Percentiles rank a stretch among this genome's conserved stretches.
Conservation (phyloP, 2,888 invertebrate species). For the Zhuqinia jingwanae region DNA sequence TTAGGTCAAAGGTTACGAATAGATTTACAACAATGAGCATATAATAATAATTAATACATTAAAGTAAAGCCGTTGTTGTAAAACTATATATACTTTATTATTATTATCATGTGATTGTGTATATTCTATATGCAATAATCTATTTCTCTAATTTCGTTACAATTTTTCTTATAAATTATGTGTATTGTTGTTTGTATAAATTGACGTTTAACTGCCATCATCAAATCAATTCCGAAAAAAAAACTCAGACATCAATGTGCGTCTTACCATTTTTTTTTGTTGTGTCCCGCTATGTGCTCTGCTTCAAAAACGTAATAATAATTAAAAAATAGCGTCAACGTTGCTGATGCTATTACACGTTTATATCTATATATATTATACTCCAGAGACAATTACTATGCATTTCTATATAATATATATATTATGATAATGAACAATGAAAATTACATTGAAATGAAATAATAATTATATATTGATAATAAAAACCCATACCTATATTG, state of each 20-base stretch:
- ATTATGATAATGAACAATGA: slow-evolving; percentile 13
- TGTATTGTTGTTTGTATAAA: background rate
- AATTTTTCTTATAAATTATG: slow-evolving; percentile 27
- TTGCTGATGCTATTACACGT: background rate
- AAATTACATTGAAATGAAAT: background rate
- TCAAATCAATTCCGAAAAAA: slow-evolving; percentile 4
- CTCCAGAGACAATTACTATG: background rate
- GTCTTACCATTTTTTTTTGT: background rate
- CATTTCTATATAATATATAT: slow-evolving; percentile 11
- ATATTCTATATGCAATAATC: slow-evolving; percentile 59
- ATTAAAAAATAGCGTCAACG: background rate
- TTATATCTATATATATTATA: too few relatives aligned
- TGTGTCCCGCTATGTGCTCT: too few relatives aligned
- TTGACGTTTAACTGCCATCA: slow-evolving; percentile 3
- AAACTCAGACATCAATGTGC: background rate
- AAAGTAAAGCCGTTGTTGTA: slow-evolving; percentile 27
- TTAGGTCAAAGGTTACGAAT: slow-evolving; percentile 9
- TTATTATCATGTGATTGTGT: slow-evolving; percentile 21
- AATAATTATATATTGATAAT: background rate
- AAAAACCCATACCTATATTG: background rate
- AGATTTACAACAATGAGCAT: slow-evolving; percentile 5
- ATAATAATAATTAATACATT: background rate
- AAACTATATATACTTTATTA: background rate
- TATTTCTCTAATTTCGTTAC: slow-evolving; percentile 63
- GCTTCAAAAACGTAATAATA: too few relatives aligned